Conservation (phyloP, 2,113 vertebrate genomes). For the Notothenia rossii region DNA sequence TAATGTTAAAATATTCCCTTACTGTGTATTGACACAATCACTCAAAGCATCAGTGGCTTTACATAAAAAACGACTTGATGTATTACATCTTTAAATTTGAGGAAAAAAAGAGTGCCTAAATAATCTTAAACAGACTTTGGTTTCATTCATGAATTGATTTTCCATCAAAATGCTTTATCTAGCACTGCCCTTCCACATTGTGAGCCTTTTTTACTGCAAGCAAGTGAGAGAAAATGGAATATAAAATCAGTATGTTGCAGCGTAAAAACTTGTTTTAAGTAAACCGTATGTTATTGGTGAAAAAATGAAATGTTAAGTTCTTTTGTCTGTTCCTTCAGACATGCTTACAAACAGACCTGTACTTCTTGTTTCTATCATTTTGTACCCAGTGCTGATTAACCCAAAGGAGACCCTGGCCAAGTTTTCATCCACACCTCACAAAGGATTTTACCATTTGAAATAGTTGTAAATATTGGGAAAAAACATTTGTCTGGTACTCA, state of each 20-base stretch:
- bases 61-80: slow-evolving; percentile 1
- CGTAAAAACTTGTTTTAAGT: slow-evolving; percentile 20
- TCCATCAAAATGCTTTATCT: slow-evolving; percentile 40
- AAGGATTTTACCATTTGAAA: slow-evolving; percentile 44
- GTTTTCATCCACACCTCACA: slow-evolving; percentile 49
- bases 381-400: slow-evolving; percentile 60
- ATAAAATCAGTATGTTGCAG: slow-evolving; percentile 21
- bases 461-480: slow-evolving; percentile 76
- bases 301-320: not conserved
- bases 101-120: slow-evolving; percentile 34
- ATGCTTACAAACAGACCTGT: slow-evolving; percentile 4
- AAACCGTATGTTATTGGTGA: slow-evolving; percentile 10
- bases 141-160: slow-evolving; percentile 34
- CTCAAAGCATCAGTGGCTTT: slow-evolving; percentile 8
- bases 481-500: slow-evolving; percentile 55
- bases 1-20: slow-evolving; percentile 23
- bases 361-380: slow-evolving; percentile 35
- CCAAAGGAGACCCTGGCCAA: slow-evolving; percentile 64
- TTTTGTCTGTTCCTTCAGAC: slow-evolving; percentile 8
- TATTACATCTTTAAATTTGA: slow-evolving; percentile 1
- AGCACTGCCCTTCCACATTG: slow-evolving; percentile 42
- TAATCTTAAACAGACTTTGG: slow-evolving; percentile 19
- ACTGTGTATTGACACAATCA: slow-evolving; percentile 17
- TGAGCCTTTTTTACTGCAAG: slow-evolving; percentile 48
- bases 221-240: slow-evolving; percentile 23